A percentile compares a stretch with the other conserved stretches of the same genome.
Evolutionary conservation across 1,140 invertebrate species (phyloP).

Genomic region (Holotrichia oblita): DNA sequence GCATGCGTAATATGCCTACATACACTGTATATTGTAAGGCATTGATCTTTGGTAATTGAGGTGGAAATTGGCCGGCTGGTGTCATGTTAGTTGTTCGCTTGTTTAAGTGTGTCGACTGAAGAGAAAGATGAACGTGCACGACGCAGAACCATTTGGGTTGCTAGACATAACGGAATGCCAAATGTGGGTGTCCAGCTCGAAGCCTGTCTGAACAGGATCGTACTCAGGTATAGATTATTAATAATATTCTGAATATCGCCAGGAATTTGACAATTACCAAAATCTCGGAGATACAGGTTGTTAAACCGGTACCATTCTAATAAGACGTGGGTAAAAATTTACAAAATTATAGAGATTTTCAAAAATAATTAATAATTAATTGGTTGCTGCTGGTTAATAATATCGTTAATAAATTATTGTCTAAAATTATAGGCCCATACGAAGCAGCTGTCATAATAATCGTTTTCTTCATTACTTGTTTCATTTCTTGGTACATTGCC

Average conservation of each 20-base stretch:
- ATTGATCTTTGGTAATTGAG: not conserved
- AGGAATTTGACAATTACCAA: too few species aligned
- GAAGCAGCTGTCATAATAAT: too few species aligned
- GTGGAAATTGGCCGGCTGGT: not conserved
- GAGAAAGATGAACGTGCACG: not conserved
- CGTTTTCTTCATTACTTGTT: too few species aligned
- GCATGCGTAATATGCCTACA: not conserved
- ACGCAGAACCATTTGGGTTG: not conserved
- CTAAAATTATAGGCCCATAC: too few species aligned
- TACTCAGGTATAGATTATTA: not conserved
- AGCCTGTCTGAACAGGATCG: not conserved
- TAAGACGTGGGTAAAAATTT: too few species aligned
- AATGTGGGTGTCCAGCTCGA: not conserved
- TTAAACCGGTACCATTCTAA: too few species aligned
- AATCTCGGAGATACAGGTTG: too few species aligned
- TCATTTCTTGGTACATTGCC: too few species aligned
- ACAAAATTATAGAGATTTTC: too few species aligned
- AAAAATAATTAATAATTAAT: too few species aligned
- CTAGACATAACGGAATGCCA: slow-evolving; percentile 11
- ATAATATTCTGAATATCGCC: not conserved
- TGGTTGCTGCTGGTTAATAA: too few species aligned
- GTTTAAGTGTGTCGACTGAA: not conserved
- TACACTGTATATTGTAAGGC: not conserved
- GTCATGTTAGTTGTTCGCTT: not conserved
- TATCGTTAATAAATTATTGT: too few species aligned